phyloP scores from a whole-genome alignment of 2,888 invertebrate genomes.

The Dolichomitus sp. region DNA sequence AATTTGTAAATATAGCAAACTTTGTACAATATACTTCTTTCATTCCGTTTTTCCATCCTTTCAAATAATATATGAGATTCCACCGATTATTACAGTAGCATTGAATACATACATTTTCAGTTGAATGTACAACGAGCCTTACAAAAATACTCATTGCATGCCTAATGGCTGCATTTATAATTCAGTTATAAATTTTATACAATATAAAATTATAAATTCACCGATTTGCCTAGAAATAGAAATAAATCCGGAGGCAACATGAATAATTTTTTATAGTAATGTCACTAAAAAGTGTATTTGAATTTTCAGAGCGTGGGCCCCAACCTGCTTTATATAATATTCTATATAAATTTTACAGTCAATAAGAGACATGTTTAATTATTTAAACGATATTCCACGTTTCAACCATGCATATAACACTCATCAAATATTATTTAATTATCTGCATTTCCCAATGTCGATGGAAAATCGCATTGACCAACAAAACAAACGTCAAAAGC shows the following conservation, averaged over 20 bases:
- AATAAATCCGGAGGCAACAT: too few relatives aligned
- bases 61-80: neutral
- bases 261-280: neutral
- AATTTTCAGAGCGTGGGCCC: neutral
- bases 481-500: neutral
- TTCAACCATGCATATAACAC: neutral
- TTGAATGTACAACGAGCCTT: neutral
- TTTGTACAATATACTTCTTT: too few relatives aligned
- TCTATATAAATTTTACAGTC: neutral
- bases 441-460: neutral
- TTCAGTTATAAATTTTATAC: neutral
- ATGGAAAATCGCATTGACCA: constrained; percentile 1
- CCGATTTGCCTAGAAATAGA: neutral
- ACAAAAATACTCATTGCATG: neutral
- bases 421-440: neutral
- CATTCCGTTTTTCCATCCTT: neutral
- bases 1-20: too few relatives aligned
- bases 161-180: neutral
- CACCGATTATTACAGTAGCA: neutral
- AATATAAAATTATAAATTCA: neutral
- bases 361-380: neutral
- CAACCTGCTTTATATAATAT: neutral
- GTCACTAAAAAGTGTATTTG: neutral
- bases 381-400: neutral
- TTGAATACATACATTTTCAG: neutral